Conservation (phyloP, 2,888 invertebrate genomes). For the Sesamia inferens region DNA sequence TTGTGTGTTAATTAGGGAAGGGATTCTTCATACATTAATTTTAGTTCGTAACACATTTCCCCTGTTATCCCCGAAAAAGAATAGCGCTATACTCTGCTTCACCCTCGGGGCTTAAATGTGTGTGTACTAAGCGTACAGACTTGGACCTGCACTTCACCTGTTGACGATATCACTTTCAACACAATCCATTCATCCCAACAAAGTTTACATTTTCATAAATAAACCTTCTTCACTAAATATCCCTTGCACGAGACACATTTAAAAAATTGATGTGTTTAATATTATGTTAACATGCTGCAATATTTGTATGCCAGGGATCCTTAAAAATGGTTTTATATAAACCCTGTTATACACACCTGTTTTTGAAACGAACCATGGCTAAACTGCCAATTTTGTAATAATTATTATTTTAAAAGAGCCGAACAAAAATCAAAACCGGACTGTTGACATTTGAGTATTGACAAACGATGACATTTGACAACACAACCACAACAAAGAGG, state of each 20-base stretch:
- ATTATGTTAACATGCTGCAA: too few species aligned
- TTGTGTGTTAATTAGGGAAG: neutral
- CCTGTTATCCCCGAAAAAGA: neutral
- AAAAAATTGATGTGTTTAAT: too few species aligned
- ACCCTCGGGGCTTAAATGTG: neutral
- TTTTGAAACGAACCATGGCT: slow-evolving; percentile 92
- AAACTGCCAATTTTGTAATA: neutral
- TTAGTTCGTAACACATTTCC: neutral
- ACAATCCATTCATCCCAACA: neutral
- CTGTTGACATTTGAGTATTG: too few species aligned
- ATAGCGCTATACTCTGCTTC: neutral
- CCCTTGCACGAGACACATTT: neutral
- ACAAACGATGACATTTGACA: too few species aligned
- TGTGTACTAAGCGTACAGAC: neutral
- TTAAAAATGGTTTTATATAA: too few species aligned
- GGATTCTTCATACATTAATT: neutral
- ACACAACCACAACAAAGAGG: too few species aligned
- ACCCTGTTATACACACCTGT: slow-evolving; percentile 76
- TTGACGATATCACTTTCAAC: neutral
- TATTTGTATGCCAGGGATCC: too few species aligned
- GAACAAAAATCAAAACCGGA: neutral
- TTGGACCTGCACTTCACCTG: neutral
- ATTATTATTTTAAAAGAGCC: too few species aligned
- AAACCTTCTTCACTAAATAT: neutral
- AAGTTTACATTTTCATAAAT: neutral